Percentiles rank a stretch among this genome's conserved stretches.
Evolutionary conservation across 92 coral and sea anemone species (phyloP).

Genomic region (Epizoanthus illoricatus): DNA sequence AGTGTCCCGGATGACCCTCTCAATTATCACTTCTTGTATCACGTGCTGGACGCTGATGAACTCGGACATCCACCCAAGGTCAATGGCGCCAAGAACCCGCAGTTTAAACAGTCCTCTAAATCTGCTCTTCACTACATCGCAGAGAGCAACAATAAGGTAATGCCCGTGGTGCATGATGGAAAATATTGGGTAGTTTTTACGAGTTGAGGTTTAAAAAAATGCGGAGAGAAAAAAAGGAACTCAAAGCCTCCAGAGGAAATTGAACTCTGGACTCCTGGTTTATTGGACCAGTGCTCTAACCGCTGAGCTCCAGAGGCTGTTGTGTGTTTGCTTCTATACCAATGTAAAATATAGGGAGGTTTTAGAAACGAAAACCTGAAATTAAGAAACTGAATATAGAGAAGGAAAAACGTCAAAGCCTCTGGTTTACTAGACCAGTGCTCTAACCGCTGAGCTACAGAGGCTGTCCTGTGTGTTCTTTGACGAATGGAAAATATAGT

Average conservation of each 20-base stretch:
- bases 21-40: conserved; percentile 87
- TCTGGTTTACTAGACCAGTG: conserved; percentile 65
- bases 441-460: conserved; percentile 61
- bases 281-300: conserved; percentile 67
- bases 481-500: too few species aligned
- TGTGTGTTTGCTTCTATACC: too few species aligned
- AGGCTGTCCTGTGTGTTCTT: too few species aligned
- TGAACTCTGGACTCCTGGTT: conserved; percentile 49
- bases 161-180: too few species aligned
- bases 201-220: too few species aligned
- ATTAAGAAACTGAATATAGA: too few species aligned
- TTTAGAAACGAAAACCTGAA: not conserved
- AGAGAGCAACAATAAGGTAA: conserved; percentile 86
- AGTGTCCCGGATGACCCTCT: conserved; percentile 97
- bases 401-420: too few species aligned
- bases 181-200: too few species aligned
- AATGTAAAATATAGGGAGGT: too few species aligned
- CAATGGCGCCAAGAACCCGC: conserved; percentile 50
- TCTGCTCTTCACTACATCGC: conserved; percentile 86
- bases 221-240: too few species aligned
- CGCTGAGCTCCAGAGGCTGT: conserved; percentile 37
- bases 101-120: conserved; percentile 66
- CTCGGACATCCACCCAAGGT: conserved; percentile 75
- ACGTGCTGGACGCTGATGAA: conserved; percentile 86
- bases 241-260: conserved; percentile 36